Evolutionary conservation across 2,113 vertebrate species (phyloP).

Genomic region (Alouatta palliata): DNA sequence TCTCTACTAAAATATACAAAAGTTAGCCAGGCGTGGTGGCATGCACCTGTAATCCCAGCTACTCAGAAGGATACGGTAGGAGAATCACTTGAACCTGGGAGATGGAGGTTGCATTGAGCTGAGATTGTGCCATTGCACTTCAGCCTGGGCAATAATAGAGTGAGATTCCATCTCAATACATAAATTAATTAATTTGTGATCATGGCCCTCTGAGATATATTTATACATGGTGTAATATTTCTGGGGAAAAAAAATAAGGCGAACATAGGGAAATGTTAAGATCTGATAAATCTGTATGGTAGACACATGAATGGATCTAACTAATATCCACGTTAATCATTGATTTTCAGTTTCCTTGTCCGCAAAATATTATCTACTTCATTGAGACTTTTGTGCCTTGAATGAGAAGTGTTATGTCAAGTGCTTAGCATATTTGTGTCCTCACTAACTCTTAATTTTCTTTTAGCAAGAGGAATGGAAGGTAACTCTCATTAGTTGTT

Average conservation of each 20-base stretch:
- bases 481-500: not conserved
- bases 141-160: too few species aligned
- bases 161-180: too few species aligned
- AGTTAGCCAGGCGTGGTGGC: too few species aligned
- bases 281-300: not conserved
- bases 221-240: not conserved
- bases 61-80: too few species aligned
- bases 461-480: conserved; percentile 14
- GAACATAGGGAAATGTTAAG: not conserved
- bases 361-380: not conserved
- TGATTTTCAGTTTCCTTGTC: conserved; percentile 8
- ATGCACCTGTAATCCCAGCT: too few species aligned
- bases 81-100: too few species aligned
- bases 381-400: not conserved
- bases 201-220: not conserved
- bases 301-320: not conserved
- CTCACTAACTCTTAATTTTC: conserved; percentile 3
- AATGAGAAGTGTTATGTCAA: not conserved
- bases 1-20: too few species aligned
- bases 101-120: too few species aligned
- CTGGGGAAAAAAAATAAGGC: not conserved
- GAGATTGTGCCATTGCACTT: too few species aligned
- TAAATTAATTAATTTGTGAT: not conserved
- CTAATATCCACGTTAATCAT: not conserved
- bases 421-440: not conserved